Percentiles rank a stretch among this genome's conserved stretches.
Conservation (phyloP, 2,888 invertebrate species). For the Bhutanitis thaidina region DNA sequence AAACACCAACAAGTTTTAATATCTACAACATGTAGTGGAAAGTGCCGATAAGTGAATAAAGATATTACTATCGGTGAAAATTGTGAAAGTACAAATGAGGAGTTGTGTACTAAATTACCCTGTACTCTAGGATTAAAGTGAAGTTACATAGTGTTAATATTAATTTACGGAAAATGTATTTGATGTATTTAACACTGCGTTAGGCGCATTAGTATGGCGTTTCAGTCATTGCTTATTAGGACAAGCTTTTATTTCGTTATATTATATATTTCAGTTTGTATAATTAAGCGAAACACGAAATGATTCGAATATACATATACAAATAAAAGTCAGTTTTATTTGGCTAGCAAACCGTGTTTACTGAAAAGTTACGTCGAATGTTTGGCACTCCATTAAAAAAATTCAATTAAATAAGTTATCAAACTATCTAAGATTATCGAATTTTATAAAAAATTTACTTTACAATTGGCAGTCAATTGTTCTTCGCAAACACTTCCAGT, state of each 20-base stretch:
- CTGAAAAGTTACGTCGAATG: conserved; percentile 41
- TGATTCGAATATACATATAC: conserved; percentile 28
- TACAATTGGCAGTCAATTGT: conserved; percentile 80
- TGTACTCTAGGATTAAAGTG: conserved; percentile 77
- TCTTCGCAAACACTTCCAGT: conserved; percentile 62
- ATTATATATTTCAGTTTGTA: conserved; percentile 44
- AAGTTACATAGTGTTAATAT: conserved; percentile 37
- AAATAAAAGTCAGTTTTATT: conserved; percentile 41
- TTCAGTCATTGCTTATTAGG: conserved; percentile 65
- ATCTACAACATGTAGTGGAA: conserved; percentile 60
- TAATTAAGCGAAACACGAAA: conserved; percentile 33
- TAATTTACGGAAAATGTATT: conserved; percentile 44
- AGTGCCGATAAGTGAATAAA: conserved; percentile 72
- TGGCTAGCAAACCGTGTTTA: conserved; percentile 35
- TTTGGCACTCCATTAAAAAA: conserved; percentile 72
- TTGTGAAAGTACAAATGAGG: conserved; percentile 68
- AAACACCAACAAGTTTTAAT: conserved; percentile 66
- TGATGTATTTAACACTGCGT: conserved; percentile 30
- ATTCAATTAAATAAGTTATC: conserved; percentile 67
- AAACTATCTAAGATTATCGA: conserved; percentile 72
- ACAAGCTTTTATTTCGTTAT: conserved; percentile 60
- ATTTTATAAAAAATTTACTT: conserved; percentile 67
- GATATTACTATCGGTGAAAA: conserved; percentile 68
- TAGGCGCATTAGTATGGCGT: conserved; percentile 41
- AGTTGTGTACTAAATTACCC: conserved; percentile 73